phyloP scores from a whole-genome alignment of 2,888 invertebrate genomes.

The Andrena minutula region DNA sequence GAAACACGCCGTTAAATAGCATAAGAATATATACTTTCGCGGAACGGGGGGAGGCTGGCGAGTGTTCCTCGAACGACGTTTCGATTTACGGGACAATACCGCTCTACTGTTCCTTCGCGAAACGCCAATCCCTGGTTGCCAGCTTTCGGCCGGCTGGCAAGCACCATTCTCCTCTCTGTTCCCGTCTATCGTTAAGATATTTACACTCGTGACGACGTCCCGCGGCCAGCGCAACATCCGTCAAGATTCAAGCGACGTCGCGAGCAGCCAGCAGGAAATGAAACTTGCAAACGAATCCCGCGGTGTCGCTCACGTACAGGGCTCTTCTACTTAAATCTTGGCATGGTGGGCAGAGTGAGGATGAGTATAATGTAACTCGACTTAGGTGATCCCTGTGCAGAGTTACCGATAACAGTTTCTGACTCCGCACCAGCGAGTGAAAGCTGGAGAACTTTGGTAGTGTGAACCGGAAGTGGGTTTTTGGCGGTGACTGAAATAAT shows the following conservation, averaged over 20 bases:
- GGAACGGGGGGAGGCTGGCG: background rate
- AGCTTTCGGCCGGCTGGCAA: conserved; percentile 11
- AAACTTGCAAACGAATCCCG: background rate
- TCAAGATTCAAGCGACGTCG: conserved; percentile 16
- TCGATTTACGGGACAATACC: conserved; percentile 55
- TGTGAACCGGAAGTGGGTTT: too few species aligned
- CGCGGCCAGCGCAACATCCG: background rate
- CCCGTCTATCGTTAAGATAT: conserved; percentile 1
- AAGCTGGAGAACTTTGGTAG: too few species aligned
- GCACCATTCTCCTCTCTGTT: background rate
- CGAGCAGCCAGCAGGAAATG: conserved; percentile 20
- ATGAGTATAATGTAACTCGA: too few species aligned
- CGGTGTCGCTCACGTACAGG: too few species aligned
- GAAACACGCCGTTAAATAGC: conserved; percentile 41
- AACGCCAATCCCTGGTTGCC: conserved; percentile 32
- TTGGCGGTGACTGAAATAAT: too few species aligned
- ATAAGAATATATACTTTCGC: conserved; percentile 36
- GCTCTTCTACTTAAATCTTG: too few species aligned
- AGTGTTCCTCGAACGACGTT: conserved; percentile 53
- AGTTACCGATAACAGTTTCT: too few species aligned
- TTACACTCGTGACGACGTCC: background rate
- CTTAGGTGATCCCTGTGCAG: too few species aligned
- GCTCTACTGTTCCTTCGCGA: conserved; percentile 34
- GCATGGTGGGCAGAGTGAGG: too few species aligned
- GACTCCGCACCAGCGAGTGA: too few species aligned